Percentiles rank a stretch among this genome's conserved stretches.
phyloP scores from a whole-genome alignment of 2,888 invertebrate genomes.

The Trichacis sp. region DNA sequence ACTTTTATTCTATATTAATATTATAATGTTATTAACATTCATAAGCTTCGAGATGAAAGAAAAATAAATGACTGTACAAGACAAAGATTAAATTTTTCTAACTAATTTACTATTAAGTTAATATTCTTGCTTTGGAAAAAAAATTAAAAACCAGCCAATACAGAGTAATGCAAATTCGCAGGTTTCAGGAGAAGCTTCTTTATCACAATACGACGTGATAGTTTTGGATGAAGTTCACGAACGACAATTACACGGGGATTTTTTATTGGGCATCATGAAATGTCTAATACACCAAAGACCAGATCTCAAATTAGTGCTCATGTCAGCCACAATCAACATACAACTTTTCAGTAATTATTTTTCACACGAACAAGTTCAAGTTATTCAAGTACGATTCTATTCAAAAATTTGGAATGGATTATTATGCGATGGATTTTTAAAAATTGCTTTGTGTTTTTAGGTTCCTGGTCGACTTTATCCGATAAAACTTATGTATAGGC shows the following conservation, averaged over 20 bases:
- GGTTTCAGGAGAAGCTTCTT: constrained; percentile 83
- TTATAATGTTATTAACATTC: no score
- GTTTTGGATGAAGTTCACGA: constrained; percentile 98
- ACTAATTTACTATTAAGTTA: no score
- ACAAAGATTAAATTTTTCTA: no score
- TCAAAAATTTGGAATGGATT: no score
- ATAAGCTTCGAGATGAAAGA: no score
- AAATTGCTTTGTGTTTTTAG: constrained; percentile 67
- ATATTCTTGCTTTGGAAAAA: no score
- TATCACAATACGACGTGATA: constrained; percentile 90
- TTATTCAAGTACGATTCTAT: constrained; percentile 81
- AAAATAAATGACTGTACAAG: no score
- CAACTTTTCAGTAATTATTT: constrained; percentile 94
- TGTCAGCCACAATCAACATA: constrained; percentile 99
- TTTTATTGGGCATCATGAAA: constrained; percentile 92
- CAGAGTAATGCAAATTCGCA: no score
- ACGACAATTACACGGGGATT: constrained; percentile 94
- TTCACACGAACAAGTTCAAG: constrained; percentile 80
- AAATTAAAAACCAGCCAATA: no score
- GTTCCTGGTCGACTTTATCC: constrained; percentile 96
- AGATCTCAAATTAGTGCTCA: constrained; percentile 91
- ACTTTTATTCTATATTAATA: no score
- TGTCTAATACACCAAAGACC: constrained; percentile 85
- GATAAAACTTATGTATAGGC: constrained; percentile 89
- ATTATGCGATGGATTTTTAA: no score